Conservation (phyloP, 2,797 vertebrate genomes). For the Mormyrus hasselquistii region DNA sequence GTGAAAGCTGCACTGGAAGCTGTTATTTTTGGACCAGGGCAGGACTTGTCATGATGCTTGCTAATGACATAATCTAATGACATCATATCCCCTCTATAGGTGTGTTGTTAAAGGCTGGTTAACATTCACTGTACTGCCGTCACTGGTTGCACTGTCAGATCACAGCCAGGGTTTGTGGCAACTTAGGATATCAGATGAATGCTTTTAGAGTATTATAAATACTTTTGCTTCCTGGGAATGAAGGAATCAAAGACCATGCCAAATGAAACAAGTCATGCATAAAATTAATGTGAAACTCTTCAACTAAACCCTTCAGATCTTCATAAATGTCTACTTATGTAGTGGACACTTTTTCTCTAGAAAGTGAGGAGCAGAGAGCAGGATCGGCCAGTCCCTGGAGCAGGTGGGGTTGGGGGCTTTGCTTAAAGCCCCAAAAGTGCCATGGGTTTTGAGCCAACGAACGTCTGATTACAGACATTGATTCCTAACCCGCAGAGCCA, state of each 20-base stretch:
- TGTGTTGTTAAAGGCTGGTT: not conserved
- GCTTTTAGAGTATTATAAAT: not conserved
- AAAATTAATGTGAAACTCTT: not conserved
- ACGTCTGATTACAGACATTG: not conserved
- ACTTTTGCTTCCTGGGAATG: not conserved
- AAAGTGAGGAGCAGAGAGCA: not conserved
- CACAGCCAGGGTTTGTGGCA: not conserved
- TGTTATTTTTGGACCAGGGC: not conserved
- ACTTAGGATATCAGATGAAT: not conserved
- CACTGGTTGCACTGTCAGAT: not conserved
- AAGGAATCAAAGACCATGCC: not conserved
- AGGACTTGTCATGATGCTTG: not conserved
- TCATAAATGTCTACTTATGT: not conserved
- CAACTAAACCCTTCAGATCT: not conserved
- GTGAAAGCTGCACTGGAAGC: not conserved
- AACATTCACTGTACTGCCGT: not conserved
- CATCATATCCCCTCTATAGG: not conserved
- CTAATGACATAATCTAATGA: not conserved
- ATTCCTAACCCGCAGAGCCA: not conserved
- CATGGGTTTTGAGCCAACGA: not conserved
- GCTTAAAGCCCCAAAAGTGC: not conserved
- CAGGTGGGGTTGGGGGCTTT: not conserved
- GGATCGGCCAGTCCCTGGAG: not conserved
- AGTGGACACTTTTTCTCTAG: not conserved
- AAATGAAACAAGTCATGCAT: not conserved